These are phyloP conservation scores for Drosophila albomicans DNA, from an alignment of 1,140 invertebrate genomes.

Conservation along the genomic window DNA sequence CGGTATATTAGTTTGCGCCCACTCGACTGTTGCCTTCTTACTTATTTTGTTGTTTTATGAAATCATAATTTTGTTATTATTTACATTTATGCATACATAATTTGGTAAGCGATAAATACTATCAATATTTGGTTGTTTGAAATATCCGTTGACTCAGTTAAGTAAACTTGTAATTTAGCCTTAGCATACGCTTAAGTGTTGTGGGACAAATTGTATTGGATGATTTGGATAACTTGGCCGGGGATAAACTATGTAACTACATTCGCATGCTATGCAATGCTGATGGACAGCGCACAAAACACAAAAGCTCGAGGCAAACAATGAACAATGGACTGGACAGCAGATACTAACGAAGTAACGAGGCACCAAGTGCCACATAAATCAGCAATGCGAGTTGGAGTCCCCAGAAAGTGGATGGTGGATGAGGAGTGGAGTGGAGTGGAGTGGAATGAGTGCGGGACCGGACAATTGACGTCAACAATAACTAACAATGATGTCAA, in stretches of 20 bases:
- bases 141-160: too few species aligned
- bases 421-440: background rate
- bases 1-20: too few species aligned
- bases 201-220: background rate
- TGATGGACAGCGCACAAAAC: background rate
- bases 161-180: background rate
- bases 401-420: background rate
- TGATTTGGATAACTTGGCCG: constrained; percentile 4
- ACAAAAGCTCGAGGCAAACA: constrained; percentile 14
- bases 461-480: constrained; percentile 79
- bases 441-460: background rate
- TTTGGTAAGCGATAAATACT: too few species aligned
- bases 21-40: too few species aligned
- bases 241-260: constrained; percentile 5
- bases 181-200: background rate
- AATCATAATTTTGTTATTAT: too few species aligned
- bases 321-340: constrained; percentile 15
- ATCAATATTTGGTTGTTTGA: too few species aligned
- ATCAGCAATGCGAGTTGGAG: constrained; percentile 33
- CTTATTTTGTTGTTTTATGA: too few species aligned
- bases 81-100: too few species aligned
- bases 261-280: background rate
- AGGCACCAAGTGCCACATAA: constrained; percentile 48
- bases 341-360: constrained; percentile 27
- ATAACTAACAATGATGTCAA: constrained; percentile 84